Evolutionary conservation across 1,140 invertebrate species (phyloP).

Genomic region (Diachasmimorpha longicaudata): DNA sequence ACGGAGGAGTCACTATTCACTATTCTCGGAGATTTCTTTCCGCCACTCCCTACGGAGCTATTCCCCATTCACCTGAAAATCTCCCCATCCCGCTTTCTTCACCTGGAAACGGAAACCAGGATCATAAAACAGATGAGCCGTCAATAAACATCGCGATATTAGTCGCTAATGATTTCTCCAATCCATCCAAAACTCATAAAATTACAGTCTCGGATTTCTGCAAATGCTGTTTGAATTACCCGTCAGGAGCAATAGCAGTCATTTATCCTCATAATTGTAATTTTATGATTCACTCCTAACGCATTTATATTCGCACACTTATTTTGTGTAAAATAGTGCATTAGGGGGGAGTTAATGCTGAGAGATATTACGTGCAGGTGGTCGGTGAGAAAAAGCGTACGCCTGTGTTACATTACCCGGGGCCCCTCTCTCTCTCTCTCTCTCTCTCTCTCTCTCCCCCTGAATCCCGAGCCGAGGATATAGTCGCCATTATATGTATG

Average conservation of each 20-base stretch:
- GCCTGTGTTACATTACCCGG: neutral
- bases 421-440: neutral
- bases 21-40: no score
- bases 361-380: neutral
- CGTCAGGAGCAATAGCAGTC: neutral
- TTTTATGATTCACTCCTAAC: neutral
- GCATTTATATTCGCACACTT: neutral
- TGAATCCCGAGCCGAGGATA: neutral
- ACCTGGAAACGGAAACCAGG: neutral
- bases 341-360: neutral
- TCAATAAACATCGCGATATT: neutral
- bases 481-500: constrained; percentile 3
- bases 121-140: neutral
- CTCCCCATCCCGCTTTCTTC: neutral
- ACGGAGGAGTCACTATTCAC: no score
- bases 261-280: neutral
- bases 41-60: no score
- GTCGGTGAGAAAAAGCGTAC: neutral
- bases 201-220: neutral
- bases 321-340: neutral
- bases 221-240: neutral
- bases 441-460: neutral
- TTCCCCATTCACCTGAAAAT: neutral
- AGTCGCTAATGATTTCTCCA: neutral
- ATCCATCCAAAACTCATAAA: neutral